Evolutionary conservation across 2,888 invertebrate genomes (phyloP), one percentile per base, ranked within the genome.

Genomic region (Lacanobia wlatinum): DNA sequence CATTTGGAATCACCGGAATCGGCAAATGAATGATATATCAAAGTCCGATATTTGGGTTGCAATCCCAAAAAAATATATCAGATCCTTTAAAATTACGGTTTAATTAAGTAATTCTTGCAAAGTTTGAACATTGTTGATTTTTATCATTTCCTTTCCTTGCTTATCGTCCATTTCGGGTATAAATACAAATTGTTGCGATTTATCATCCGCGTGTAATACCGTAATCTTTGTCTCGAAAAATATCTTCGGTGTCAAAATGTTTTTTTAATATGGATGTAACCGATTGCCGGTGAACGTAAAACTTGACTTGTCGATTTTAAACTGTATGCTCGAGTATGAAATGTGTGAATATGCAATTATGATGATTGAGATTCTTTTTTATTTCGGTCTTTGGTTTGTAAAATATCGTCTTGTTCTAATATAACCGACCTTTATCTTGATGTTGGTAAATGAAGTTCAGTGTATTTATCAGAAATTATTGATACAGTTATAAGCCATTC

Each of bases 21-120:
- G 75, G 80, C 78, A 81, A 87, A 86, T 89, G 91, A 92, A 92
- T 94, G 92, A 95, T 95, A 93, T 92, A 94, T 95, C 95, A 95
- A 94, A 92, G 92, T 92, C 92, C 84, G 84, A 88, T 90, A 93
- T 93, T 92, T 89, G 87, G 93, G 92, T 91, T 94, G 92, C 90
- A 90, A 92, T 93, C 92, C 93, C 89, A 92, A 93, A 90, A n/a
- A 92, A 92, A 91, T 90, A 93, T 92, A 93, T 94, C 93, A 89
- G 92, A 92, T 93, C 87, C 82, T 81, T 83, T 87, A 85, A 86
- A 84, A 85, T 88, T 89, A 87, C 84, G 76, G 85, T 89, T 91
- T 92, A 92, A 93, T 93, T 92, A 93, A 92, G 91, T 90, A 90
- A 84, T 83, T 92, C 92, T 87, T 87, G 83, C 86, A 74, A 79